Evolutionary conservation across 2,888 invertebrate species (phyloP), one percentile per base, ranked within the genome.

Genomic region (Spisula solida): DNA sequence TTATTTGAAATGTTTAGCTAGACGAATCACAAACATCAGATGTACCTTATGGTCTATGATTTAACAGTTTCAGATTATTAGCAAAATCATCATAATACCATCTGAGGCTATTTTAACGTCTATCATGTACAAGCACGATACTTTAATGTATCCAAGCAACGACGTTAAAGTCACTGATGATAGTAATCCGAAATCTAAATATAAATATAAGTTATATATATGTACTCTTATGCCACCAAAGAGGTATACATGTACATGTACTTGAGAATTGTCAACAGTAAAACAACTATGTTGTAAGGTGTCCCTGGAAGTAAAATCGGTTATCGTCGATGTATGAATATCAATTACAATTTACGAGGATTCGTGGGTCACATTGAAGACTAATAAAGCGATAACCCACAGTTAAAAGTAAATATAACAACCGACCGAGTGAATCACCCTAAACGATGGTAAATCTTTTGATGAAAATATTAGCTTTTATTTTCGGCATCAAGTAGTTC

Each of bases 391-490:
- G 75, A 75, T 75, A 75, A 34, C 16, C 31, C 31, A 18, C 2
- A 4, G 34, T 34, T 75, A 10, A 31, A 75, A 34, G 34, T 34
- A 75, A 75, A 75, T 75, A 75, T 25, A 75, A 14, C 29, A 20
- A 31, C 20, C 31, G 12, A 34, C 75, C 29, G 16, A 34, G 29
- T 75, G 75, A 75, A 34, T 75, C 75, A 34, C 75, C 75, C 31
- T 75, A 34, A 75, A 75, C 29, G 0, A 18, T 34, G 0, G 25
- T 75, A 34, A 75, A 75, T 75, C 75, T 75, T 75, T 75, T 75
- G 75, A 75, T 31, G 75, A 75, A 75, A 75, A 75, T 75, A 75
- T 75, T 34, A 75, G 34, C 31, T 25, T 75, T 75, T 75, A 75
- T 75, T 75, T 75, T 75, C n/a, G 16, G 75, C 34, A 75, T 75